phyloP scores from a whole-genome alignment of 1,140 invertebrate species.

The Psix sp. region DNA sequence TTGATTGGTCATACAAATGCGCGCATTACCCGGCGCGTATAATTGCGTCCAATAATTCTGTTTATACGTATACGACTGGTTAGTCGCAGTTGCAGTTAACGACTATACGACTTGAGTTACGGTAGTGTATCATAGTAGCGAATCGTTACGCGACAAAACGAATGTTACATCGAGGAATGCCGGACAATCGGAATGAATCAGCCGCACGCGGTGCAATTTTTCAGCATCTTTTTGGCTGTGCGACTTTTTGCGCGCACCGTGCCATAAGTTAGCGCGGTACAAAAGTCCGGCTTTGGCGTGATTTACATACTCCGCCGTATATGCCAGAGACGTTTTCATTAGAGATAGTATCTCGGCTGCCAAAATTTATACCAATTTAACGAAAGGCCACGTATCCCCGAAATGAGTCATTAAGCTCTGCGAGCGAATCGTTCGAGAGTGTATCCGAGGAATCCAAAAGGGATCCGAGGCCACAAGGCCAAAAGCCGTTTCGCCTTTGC shows the following conservation, averaged over 20 bases:
- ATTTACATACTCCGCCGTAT: conserved; percentile 22
- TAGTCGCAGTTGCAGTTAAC: conserved; percentile 8
- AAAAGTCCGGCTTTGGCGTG: conserved; percentile 33
- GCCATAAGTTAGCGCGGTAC: conserved; percentile 43
- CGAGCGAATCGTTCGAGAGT: conserved; percentile 45
- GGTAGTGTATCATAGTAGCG: no score
- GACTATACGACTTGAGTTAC: no score
- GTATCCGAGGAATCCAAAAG: conserved; percentile 48
- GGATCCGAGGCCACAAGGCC: conserved; percentile 61
- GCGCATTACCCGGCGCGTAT: conserved; percentile 35
- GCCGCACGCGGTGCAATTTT: conserved; percentile 37
- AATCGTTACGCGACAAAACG: neutral
- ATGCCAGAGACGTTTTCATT: conserved; percentile 38
- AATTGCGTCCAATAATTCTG: conserved; percentile 29
- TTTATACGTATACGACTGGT: conserved; percentile 10
- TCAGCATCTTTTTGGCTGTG: conserved; percentile 37
- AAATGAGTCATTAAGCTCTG: conserved; percentile 55
- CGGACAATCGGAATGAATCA: conserved; percentile 36
- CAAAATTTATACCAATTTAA: conserved; percentile 42
- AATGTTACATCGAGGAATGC: conserved; percentile 15
- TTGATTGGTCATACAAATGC: conserved; percentile 46
- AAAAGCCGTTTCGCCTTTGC: conserved; percentile 53
- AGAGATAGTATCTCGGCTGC: conserved; percentile 32
- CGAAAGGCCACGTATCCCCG: conserved; percentile 31
- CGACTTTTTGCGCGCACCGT: conserved; percentile 17